Base-by-base conservation (phyloP, 2,113 vertebrate genomes). In the Carassius gibelio region DNA sequence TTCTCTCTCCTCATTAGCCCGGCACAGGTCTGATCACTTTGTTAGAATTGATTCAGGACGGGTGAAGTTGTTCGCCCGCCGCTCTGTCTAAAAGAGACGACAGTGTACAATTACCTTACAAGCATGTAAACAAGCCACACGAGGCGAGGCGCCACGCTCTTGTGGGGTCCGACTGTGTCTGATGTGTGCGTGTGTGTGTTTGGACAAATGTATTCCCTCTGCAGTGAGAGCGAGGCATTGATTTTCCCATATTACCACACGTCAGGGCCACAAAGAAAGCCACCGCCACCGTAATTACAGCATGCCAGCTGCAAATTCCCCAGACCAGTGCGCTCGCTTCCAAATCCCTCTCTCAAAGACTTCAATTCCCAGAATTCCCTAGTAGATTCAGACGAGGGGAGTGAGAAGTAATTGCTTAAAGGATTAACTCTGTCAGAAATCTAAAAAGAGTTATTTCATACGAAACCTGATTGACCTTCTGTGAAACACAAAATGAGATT, bases 161-260 rank as follows among this genome's bases (percentile, higher is more conserved):
- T 19, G 69, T 52, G 9, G 17, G 23, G 77, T 34, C 59, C 19
- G 45, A 45, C 45, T 82, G 71, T 77, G 62, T 86, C 55, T 85
- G 75, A 81, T 79, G 68, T 57, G 77, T 78, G 45, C 14, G 23
- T 26, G 61, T 2, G 72, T 8, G 17, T 79, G 76, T 80, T 81
- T 85, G 76, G 84, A 85, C 76, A 72, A 79, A 78, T 50, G 66
- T 72, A 85, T 85, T 79, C 76, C 64, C 84, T n/a, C 52, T 66
- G 9, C 62, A 85, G 76, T 10, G 8, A n/a, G 66, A 80, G 84
- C 36, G 75, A 80, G 68, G 55, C 76, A 79, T 85, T 57, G 76
- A 85, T 85, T 85, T 85, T 85, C 76, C 76, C 30, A 57, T 26
- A 85, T 85, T 85, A 81, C 66, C 76, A 79, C 62, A 79, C 62